Base-by-base conservation (phyloP, 2,888 invertebrate species). In the Doris montereyensis region DNA sequence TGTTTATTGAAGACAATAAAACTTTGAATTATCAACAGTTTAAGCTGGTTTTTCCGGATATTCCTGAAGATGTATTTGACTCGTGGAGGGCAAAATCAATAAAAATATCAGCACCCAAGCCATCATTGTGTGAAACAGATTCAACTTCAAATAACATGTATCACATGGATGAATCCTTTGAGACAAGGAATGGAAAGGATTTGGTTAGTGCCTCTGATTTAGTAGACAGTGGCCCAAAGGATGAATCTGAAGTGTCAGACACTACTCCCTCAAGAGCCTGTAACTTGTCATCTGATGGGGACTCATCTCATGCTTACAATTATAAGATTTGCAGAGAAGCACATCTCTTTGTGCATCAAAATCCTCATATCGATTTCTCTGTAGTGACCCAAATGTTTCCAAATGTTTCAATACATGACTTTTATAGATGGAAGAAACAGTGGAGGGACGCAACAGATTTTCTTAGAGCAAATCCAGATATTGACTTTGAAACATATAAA, bases 351-450 rank as follows among this genome's bases (percentile, higher is more conserved):
- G 71, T 84, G 17, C 82, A 84, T 72, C 68, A 78, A 62, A 81
- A 81, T 72, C 84, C 84, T 17, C 57, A 67, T 8, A 62, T 82
- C 17, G 81, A 81, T 70, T 82, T 83, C 73, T 60, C 79, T 10
- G 68, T 78, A n/a, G 83, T 83, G 68, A 62, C 79, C 28, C 75
- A 60, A 34, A 21, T 77, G 34, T 82, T 79, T 70, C 81, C 81
- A n/a, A 77, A 72, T 30, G 73, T 71, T 17, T 81, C 82, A n/a
- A 73, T 74, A 21, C 72, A 77, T 32, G 81, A 77, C 13, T 82
- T 82, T 67, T 81, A 82, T 41, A 72, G 82, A 13, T 82, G 82
- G 82, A 82, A 81, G 68, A 79, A 81, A 76, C 81, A 82, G 70
- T 57, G 81, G 30, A 82, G 81, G 60, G 78, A 79, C 41, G 76